Percentiles rank a stretch among this genome's conserved stretches.
Conservation (phyloP, 2,797 vertebrate genomes). For the Acipenser oxyrinchus region DNA sequence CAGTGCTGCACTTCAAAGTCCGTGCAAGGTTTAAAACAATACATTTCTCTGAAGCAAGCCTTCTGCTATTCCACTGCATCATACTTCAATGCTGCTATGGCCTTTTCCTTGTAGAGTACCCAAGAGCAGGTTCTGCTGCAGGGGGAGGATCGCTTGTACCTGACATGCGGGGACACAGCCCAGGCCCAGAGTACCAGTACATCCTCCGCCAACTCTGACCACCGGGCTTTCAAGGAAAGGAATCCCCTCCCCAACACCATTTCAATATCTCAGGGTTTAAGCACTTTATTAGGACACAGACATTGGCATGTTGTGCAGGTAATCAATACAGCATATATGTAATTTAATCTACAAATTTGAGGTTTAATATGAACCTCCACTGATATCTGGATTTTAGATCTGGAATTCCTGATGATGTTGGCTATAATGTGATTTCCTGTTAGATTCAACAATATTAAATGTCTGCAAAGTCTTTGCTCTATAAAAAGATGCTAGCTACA, state of each 20-base stretch:
- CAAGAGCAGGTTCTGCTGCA: slow-evolving; percentile 96
- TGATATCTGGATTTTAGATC: too few relatives aligned
- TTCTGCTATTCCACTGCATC: too few relatives aligned
- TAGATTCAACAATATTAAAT: too few relatives aligned
- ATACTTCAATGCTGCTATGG: neutral
- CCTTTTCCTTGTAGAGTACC: slow-evolving; percentile 69
- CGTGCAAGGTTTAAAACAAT: too few relatives aligned
- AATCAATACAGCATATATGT: slow-evolving; percentile 7
- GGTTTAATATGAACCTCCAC: too few relatives aligned
- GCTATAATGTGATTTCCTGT: too few relatives aligned
- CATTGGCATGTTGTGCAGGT: slow-evolving; percentile 99
- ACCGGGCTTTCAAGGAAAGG: slow-evolving; percentile 48
- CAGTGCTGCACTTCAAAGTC: too few relatives aligned
- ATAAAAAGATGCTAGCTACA: too few relatives aligned
- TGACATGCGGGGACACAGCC: slow-evolving; percentile 87
- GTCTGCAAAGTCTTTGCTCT: too few relatives aligned
- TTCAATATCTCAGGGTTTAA: slow-evolving; percentile 89
- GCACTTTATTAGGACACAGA: slow-evolving; percentile 97
- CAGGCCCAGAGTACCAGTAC: slow-evolving; percentile 70
- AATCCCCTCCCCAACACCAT: slow-evolving; percentile 59
- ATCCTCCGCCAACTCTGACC: slow-evolving; percentile 47
- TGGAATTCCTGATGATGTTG: too few relatives aligned
- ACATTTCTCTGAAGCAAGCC: too few relatives aligned
- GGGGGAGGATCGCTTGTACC: slow-evolving; percentile 91
- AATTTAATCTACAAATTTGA: too few relatives aligned